Conservation (phyloP, 2,797 vertebrate genomes). For the Poliocrania exsul region DNA sequence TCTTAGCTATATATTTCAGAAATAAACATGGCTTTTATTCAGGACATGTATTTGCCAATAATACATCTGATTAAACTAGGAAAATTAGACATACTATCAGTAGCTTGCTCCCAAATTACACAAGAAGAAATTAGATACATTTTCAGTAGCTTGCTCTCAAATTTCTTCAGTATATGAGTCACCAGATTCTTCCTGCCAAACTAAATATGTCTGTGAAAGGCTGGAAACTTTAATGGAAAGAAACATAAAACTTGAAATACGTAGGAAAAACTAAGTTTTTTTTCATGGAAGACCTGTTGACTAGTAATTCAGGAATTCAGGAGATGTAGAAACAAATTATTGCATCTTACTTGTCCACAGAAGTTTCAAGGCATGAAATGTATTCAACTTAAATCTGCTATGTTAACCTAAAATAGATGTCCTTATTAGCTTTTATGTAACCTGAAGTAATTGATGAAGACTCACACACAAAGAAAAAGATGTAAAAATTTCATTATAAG, state of each 20-base stretch:
- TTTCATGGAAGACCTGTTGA: slow-evolving; percentile 78
- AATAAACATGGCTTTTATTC: slow-evolving; percentile 67
- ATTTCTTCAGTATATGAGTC: slow-evolving; percentile 83
- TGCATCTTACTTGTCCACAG: slow-evolving; percentile 35
- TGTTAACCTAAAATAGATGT: not conserved
- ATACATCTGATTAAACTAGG: slow-evolving; percentile 70
- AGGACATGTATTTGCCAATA: slow-evolving; percentile 67
- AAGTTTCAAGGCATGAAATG: not conserved
- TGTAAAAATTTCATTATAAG: not conserved
- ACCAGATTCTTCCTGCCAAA: slow-evolving; percentile 80
- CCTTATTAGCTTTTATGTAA: not conserved
- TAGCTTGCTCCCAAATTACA: slow-evolving; percentile 78
- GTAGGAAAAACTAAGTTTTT: slow-evolving; percentile 77
- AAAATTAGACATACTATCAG: slow-evolving; percentile 79
- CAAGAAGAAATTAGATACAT: slow-evolving; percentile 82
- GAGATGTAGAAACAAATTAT: slow-evolving; percentile 49
- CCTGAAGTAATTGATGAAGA: not conserved
- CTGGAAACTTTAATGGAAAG: slow-evolving; percentile 84
- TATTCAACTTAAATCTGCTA: not conserved
- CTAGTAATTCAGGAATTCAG: slow-evolving; percentile 74
- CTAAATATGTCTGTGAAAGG: slow-evolving; percentile 83
- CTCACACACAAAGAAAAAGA: not conserved
- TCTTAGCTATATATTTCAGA: slow-evolving; percentile 56
- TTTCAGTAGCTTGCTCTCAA: slow-evolving; percentile 86
- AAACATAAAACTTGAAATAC: slow-evolving; percentile 81